Evolutionary conservation across 2,797 vertebrate species (phyloP).

Genomic region (Amphiprion clarkii): DNA sequence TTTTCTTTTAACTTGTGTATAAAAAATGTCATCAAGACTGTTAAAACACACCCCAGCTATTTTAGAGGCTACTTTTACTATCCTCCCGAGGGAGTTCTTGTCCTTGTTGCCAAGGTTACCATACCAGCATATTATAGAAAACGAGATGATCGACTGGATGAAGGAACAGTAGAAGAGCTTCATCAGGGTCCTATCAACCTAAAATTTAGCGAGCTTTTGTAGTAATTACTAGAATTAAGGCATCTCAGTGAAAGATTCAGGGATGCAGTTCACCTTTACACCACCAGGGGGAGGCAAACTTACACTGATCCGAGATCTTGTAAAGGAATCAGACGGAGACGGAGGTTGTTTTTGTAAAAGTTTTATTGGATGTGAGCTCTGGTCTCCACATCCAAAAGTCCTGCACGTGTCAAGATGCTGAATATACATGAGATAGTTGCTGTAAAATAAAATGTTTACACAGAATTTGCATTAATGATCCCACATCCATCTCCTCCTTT

Average conservation of each 20-base stretch:
- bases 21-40: no score
- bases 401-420: constrained; percentile 56
- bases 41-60: no score
- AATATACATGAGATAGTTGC: constrained; percentile 57
- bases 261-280: constrained; percentile 27
- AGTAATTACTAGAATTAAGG: no score
- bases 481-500: constrained; percentile 11
- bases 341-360: constrained; percentile 43
- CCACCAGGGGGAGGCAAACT: constrained; percentile 60
- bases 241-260: neutral
- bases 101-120: no score
- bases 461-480: constrained; percentile 3
- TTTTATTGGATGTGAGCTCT: constrained; percentile 76
- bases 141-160: no score
- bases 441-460: constrained; percentile 12
- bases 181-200: no score
- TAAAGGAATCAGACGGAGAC: neutral
- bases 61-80: no score
- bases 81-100: no score
- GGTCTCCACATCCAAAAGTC: constrained; percentile 58
- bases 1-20: no score
- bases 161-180: no score
- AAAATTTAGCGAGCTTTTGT: no score
- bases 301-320: neutral
- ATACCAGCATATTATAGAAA: no score